Percentiles rank a stretch among this genome's conserved stretches.
Conservation (phyloP, 2,113 vertebrate genomes). For the Lipotes vexillifer region DNA sequence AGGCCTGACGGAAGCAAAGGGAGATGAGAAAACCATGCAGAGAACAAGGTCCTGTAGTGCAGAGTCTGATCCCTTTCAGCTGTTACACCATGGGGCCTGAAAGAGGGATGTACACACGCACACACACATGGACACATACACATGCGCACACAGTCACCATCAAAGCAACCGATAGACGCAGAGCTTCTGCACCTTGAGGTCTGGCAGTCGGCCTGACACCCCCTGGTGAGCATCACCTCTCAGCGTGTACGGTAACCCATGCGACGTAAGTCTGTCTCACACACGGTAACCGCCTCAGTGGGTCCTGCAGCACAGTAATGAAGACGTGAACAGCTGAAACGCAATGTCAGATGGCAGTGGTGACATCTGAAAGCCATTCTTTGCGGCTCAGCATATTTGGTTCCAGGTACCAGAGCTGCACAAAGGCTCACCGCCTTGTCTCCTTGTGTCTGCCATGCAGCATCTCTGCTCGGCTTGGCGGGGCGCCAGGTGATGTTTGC, state of each 20-base stretch:
- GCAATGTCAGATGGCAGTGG: conserved; percentile 46
- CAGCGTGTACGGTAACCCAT: background rate
- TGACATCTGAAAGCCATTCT: conserved; percentile 50
- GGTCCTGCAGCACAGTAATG: conserved; percentile 28
- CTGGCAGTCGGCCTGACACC: conserved; percentile 57
- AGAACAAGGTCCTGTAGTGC: conserved; percentile 52
- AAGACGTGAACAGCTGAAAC: conserved; percentile 20
- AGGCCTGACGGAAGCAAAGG: conserved; percentile 24
- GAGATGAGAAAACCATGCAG: conserved; percentile 59
- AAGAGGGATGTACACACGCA: background rate
- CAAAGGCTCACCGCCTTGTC: conserved; percentile 29
- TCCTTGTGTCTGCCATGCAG: background rate
- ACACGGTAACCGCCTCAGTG: background rate
- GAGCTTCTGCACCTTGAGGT: conserved; percentile 46
- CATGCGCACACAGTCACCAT: background rate
- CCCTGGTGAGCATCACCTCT: background rate
- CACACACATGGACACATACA: rapidly evolving
- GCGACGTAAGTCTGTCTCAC: conserved; percentile 22
- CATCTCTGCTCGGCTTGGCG: conserved; percentile 40
- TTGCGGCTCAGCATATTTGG: conserved; percentile 60
- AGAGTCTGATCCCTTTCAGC: conserved; percentile 72
- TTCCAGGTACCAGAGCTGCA: conserved; percentile 49
- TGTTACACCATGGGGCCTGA: conserved; percentile 61
- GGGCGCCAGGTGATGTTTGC: conserved; percentile 19
- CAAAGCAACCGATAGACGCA: background rate